phyloP scores from a whole-genome alignment of 92 coral and sea anemone genomes.

The Ricordea florida region DNA sequence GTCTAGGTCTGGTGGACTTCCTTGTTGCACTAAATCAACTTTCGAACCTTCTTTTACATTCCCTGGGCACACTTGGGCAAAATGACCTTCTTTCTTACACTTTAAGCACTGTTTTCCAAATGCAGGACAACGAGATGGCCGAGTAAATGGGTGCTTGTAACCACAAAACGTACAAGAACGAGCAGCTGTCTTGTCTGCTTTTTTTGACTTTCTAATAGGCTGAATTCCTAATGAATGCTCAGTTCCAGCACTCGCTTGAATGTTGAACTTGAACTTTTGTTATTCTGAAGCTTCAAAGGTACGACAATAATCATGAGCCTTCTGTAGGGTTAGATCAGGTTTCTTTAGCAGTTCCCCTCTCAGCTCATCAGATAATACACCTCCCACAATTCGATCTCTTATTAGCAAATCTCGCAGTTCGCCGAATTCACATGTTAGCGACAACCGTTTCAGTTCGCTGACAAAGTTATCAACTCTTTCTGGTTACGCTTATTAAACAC shows the following conservation, averaged over 20 bases:
- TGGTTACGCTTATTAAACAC: no score
- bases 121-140: slow-evolving; percentile 48
- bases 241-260: no score
- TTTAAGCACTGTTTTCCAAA: slow-evolving; percentile 36
- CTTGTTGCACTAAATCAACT: slow-evolving; percentile 19
- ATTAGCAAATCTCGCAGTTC: no score
- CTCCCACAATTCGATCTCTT: slow-evolving; percentile 68
- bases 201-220: no score
- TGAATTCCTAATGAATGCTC: no score
- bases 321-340: slow-evolving; percentile 62
- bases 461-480: no score
- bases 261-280: no score
- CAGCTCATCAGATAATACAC: slow-evolving; percentile 48
- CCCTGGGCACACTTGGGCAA: no score
- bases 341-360: slow-evolving; percentile 66
- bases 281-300: slow-evolving; percentile 57
- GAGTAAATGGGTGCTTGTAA: slow-evolving; percentile 60
- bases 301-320: slow-evolving; percentile 59
- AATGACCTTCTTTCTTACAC: no score
- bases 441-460: no score
- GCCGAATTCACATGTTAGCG: no score
- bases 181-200: slow-evolving; percentile 12
- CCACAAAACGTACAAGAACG: slow-evolving; percentile 65
- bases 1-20: background rate
- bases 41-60: no score